Evolutionary conservation across 1,140 invertebrate genomes (phyloP), one percentile per base, ranked within the genome.

Genomic region (Macrocentrus cingulum): DNA sequence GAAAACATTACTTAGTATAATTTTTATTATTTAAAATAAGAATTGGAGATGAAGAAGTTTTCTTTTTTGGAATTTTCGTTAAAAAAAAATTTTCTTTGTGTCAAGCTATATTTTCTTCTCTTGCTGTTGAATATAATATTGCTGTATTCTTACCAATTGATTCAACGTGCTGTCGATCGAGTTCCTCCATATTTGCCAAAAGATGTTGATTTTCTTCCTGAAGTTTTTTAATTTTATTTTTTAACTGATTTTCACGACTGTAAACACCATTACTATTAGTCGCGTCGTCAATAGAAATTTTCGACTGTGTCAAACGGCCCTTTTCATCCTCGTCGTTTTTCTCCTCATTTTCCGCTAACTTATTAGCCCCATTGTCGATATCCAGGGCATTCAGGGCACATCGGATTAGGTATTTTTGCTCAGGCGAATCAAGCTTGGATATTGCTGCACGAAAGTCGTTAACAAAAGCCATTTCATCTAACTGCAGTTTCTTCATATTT

Each of bases 131-230:
- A n/a, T n/a, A n/a, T n/a, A n/a, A n/a, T n/a, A n/a, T n/a, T n/a
- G n/a, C n/a, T n/a, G n/a, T n/a, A n/a, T n/a, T 32, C 54, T 54
- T 63, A 79, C 79, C 74, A 74, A 89, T 85, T 0, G 86, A 87
- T 60, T 82, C 71, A 60, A 87, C 82, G 67, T 91, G 87, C 69
- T 91, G 88, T 37, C 69, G 79, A 67, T 91, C 89, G 61, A 92
- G 74, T 68, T 90, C 87, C 58, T 89, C 88, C 22, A 91, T 76
- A 59, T 82, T 88, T 4, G 60, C 64, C 3, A 80, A 77, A 23
- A 89, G 69, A 61, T 79, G 80, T 56, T 76, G 74, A 64, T 87
- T 85, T 59, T 84, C 80, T 2, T 77, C 72, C 59, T 77, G 69
- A 4, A 82, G 62, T 8, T 74, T 62, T 2, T 73, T 62, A 16